phyloP scores from a whole-genome alignment of 2,113 vertebrate genomes.

The Phrynosoma platyrhinos region DNA sequence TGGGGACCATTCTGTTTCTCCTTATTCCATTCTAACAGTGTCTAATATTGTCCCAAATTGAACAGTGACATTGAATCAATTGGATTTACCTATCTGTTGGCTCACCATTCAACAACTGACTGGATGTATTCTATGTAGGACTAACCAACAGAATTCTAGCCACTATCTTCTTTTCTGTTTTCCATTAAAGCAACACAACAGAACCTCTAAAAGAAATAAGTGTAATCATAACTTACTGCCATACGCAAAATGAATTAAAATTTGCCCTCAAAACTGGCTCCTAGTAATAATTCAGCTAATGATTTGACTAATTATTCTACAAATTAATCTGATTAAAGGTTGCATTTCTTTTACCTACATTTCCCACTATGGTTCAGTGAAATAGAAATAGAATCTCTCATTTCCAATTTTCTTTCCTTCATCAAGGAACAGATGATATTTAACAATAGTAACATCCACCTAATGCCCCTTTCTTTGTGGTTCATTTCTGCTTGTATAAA shows the following conservation, averaged over 20 bases:
- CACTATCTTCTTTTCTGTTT: not conserved
- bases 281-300: not conserved
- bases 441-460: not conserved
- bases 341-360: not conserved
- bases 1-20: too few relatives aligned
- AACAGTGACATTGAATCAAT: too few relatives aligned
- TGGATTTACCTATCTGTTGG: too few relatives aligned
- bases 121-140: too few relatives aligned
- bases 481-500: slow-evolving; percentile 45
- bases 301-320: not conserved
- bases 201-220: not conserved
- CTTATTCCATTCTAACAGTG: too few relatives aligned
- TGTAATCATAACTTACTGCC: not conserved
- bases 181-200: not conserved
- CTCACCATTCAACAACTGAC: too few relatives aligned
- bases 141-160: too few relatives aligned
- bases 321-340: slow-evolving; percentile 1
- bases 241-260: not conserved
- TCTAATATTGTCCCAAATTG: too few relatives aligned
- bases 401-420: slow-evolving; percentile 22
- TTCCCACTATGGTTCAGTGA: slow-evolving; percentile 1
- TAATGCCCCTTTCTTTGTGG: slow-evolving; percentile 23
- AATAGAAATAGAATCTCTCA: slow-evolving; percentile 23
- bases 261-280: not conserved
- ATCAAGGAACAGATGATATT: slow-evolving; percentile 32